Conservation (phyloP, 2,888 invertebrate genomes). For the Drosophila acutilabella region DNA sequence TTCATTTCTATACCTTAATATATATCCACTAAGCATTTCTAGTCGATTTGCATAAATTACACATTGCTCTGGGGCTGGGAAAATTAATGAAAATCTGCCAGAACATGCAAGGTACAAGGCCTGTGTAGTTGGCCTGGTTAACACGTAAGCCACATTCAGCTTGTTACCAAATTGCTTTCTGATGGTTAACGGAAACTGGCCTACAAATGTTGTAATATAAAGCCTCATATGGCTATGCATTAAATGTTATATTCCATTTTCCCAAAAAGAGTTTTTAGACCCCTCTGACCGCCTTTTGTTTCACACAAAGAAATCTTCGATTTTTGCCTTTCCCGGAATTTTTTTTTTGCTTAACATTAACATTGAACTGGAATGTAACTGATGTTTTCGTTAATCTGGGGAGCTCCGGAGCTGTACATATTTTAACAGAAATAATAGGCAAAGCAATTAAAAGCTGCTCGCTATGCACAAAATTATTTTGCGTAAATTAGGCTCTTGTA, state of each 20-base stretch:
- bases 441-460: no score
- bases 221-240: conserved; percentile 40
- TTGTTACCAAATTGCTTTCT: conserved; percentile 68
- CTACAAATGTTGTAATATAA: conserved; percentile 63
- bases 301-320: no score
- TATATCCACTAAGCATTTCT: conserved; percentile 35
- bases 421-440: no score
- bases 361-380: no score
- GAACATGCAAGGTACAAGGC: conserved; percentile 24
- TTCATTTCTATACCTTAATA: neutral
- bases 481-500: no score
- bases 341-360: no score
- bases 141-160: conserved; percentile 23
- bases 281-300: no score
- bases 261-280: neutral
- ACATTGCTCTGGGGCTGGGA: conserved; percentile 22
- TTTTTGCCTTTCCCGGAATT: no score
- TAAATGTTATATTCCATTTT: conserved; percentile 9
- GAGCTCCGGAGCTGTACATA: no score
- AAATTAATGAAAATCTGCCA: conserved; percentile 60
- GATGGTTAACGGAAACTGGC: conserved; percentile 69
- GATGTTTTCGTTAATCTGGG: no score
- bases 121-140: conserved; percentile 1
- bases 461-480: no score
- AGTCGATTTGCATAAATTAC: conserved; percentile 70